Conservation (phyloP, 1,140 invertebrate species). For the Trinorchestia longiramus region DNA sequence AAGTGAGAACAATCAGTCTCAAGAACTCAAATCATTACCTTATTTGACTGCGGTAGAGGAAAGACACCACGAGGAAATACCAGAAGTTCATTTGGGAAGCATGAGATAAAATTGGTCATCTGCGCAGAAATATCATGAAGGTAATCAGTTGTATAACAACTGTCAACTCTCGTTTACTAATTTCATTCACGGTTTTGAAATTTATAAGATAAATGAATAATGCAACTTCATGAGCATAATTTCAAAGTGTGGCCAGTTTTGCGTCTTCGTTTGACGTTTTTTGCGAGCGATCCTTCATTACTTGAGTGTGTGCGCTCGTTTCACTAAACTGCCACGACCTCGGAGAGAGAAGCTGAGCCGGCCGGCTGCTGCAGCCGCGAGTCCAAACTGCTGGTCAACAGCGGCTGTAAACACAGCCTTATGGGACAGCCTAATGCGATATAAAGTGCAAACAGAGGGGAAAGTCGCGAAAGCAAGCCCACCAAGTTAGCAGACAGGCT, state of each 20-base stretch:
- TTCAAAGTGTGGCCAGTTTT: neutral
- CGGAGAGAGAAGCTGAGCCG: neutral
- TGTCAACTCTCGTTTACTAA: neutral
- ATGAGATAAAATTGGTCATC: neutral
- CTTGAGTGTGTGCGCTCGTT: neutral
- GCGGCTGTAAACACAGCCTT: constrained; percentile 38
- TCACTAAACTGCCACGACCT: neutral
- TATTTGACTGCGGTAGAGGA: too few species aligned
- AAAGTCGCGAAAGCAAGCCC: neutral
- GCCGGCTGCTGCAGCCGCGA: neutral
- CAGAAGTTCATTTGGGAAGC: too few species aligned
- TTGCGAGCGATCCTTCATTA: neutral
- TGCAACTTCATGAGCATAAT: neutral
- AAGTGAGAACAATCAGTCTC: too few species aligned
- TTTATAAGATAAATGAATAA: neutral
- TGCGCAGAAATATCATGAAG: neutral
- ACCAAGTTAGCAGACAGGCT: neutral
- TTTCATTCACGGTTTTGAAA: neutral
- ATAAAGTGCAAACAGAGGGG: constrained; percentile 14
- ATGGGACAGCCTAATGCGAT: constrained; percentile 45
- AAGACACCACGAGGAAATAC: too few species aligned
- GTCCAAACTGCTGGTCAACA: constrained; percentile 13
- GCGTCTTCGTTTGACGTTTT: neutral
- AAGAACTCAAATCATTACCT: too few species aligned
- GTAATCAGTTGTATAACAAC: too few species aligned